phyloP scores from a whole-genome alignment of 2,797 vertebrate genomes.

The Podarcis siculus region DNA sequence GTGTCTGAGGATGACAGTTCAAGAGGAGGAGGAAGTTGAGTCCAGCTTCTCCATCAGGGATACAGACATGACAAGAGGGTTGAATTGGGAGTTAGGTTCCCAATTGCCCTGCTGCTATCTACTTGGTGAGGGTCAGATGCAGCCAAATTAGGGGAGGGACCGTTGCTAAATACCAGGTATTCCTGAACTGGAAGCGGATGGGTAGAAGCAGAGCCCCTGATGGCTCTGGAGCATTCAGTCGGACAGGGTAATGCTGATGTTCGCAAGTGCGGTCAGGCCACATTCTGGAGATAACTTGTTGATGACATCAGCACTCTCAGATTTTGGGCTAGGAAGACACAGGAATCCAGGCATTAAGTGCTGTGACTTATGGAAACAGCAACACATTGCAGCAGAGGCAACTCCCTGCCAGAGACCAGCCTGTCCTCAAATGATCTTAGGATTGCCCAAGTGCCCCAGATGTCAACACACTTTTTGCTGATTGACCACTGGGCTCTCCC shows the following conservation, averaged over 20 bases:
- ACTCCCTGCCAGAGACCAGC: constrained; percentile 12
- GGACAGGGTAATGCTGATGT: not conserved
- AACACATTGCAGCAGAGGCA: not conserved
- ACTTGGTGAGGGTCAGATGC: not conserved
- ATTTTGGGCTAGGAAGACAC: not conserved
- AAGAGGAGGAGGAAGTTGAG: no score
- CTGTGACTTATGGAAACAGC: not conserved
- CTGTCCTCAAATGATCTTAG: not conserved
- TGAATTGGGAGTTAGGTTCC: not conserved
- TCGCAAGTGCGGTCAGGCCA: not conserved
- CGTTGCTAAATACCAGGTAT: no score
- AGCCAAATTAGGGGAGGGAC: no score
- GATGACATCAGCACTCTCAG: not conserved
- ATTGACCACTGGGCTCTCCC: no score
- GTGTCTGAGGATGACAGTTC: no score
- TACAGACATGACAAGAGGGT: not conserved
- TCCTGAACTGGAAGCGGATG: no score
- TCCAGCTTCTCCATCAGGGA: not conserved
- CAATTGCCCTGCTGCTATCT: not conserved
- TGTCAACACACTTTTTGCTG: constrained; percentile 34
- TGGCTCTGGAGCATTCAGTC: not conserved
- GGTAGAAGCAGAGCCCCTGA: no score
- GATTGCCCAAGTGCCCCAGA: not conserved
- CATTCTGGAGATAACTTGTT: not conserved
- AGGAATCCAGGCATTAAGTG: not conserved